Base-by-base conservation (phyloP, 2,113 vertebrate genomes). In the Microcebus lehilahytsara region DNA sequence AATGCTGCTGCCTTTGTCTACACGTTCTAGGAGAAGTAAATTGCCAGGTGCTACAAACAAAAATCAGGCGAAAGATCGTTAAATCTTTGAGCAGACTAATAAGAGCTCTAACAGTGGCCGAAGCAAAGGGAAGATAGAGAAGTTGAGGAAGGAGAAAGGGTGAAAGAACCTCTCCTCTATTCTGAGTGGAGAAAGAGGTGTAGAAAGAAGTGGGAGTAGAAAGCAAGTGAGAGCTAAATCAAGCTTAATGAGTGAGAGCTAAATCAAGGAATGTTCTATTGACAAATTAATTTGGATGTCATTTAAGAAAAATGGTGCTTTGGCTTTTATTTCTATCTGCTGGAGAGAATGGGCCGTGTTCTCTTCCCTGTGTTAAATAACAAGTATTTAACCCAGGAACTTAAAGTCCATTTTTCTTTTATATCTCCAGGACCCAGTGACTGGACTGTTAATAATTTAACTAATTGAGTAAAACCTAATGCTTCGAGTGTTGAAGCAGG, bases 361-460 rank as follows among this genome's bases (percentile, higher is more conserved):
- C 7, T 96, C 16, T 85, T 34, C n/a, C 42, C 12, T 62, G 56
- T 77, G 64, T 97, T 96, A 96, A 95, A 89, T 88, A 81, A 93
- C 58, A 94, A 71, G 72, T 85, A 49, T 98, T 97, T 97, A 93
- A 60, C 86, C 10, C 37, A 53, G 83, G 80, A 91, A 89, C 0
- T 32, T 92, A 80, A 93, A 85, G 80, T 93, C 49, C 89, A 95
- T 94, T 98, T 98, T 94, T 95, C 66, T 97, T 93, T 97, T 97
- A 19, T 85, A 89, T 93, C 90, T 85, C 93, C 56, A 88, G 95
- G 92, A 96, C 74, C 53, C 71, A 83, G 96, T 85, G 96, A 86
- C 53, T 89, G 81, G 69, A 93, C 58, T 97, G 97, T 97, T 98
- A 98, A 98, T 98, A 98, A 98, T 98, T 6, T 69, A 98, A 94